Evolutionary conservation across 2,797 vertebrate species (phyloP).

Genomic region (Silurus lanzhouensis): DNA sequence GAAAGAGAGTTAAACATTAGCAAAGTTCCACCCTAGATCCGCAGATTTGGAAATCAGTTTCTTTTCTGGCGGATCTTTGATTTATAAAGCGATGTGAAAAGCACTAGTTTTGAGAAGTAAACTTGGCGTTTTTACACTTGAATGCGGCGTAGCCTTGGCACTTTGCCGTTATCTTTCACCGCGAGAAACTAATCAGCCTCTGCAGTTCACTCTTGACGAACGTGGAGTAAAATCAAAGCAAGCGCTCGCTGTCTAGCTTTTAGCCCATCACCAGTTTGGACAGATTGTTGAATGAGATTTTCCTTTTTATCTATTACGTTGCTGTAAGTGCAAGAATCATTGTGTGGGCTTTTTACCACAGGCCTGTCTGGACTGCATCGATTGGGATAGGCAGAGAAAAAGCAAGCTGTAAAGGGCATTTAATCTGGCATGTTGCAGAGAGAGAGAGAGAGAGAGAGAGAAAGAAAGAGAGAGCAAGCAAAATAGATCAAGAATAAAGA

Average conservation of each 20-base stretch:
- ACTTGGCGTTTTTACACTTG: not conserved
- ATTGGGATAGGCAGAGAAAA: conserved; percentile 10
- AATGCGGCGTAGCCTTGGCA: not conserved
- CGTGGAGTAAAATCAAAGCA: conserved; percentile 19
- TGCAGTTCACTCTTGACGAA: conserved; percentile 17
- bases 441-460: not conserved
- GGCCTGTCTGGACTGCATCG: conserved; percentile 26
- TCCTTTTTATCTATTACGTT: conserved; percentile 21
- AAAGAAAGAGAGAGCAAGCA: conserved; percentile 6
- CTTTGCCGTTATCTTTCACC: conserved; percentile 18
- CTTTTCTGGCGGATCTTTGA: not conserved
- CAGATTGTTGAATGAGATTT: conserved; percentile 30
- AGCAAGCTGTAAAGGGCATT: conserved; percentile 40
- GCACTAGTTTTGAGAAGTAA: not conserved
- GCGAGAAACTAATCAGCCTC: conserved; percentile 28
- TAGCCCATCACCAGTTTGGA: conserved; percentile 14
- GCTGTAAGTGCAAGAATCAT: conserved; percentile 33
- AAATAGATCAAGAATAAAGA: conserved; percentile 10
- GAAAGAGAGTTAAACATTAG: not conserved
- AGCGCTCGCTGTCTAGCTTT: conserved; percentile 11
- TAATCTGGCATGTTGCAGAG: conserved; percentile 29
- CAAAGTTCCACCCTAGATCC: not conserved
- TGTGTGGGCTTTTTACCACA: conserved; percentile 11
- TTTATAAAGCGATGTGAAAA: not conserved
- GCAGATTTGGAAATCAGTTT: not conserved